These are phyloP conservation scores for Drosophila bifasciata DNA, from an alignment of 1,140 invertebrate genomes.

Conservation along the genomic window DNA sequence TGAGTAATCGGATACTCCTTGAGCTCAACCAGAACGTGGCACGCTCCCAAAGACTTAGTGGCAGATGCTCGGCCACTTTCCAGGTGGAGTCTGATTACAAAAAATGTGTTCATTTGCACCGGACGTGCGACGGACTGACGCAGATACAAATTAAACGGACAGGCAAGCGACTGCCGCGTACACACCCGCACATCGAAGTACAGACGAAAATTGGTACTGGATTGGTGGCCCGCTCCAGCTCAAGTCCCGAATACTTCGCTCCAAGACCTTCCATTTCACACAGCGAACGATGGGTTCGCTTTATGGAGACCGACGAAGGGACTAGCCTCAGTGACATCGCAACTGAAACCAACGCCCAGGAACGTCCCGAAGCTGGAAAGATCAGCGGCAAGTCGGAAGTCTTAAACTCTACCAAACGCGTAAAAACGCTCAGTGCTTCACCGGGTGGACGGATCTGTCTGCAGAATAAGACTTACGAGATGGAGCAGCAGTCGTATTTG, in stretches of 20 bases:
- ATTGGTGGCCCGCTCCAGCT: background rate
- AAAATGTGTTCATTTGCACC: too few species aligned
- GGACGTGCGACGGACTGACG: too few species aligned
- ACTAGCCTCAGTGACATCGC: background rate
- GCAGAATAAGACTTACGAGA: background rate
- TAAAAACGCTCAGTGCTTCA: background rate
- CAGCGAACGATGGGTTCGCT: conserved; percentile 9
- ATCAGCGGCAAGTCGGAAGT: background rate
- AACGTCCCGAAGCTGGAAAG: background rate
- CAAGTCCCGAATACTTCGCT: conserved; percentile 13
- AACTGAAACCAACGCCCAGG: background rate
- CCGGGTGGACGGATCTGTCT: background rate
- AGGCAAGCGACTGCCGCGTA: too few species aligned
- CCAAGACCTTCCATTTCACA: background rate
- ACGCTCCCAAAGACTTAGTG: too few species aligned
- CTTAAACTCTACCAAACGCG: background rate
- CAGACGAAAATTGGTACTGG: background rate
- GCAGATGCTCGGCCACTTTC: too few species aligned
- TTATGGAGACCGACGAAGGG: background rate
- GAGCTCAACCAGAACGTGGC: too few species aligned
- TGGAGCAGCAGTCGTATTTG: background rate
- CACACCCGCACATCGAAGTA: background rate
- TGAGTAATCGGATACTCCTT: too few species aligned
- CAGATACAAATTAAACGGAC: too few species aligned
- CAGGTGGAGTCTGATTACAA: too few species aligned